Conservation (phyloP, 2,888 invertebrate species). For the Leucophenga montana region DNA sequence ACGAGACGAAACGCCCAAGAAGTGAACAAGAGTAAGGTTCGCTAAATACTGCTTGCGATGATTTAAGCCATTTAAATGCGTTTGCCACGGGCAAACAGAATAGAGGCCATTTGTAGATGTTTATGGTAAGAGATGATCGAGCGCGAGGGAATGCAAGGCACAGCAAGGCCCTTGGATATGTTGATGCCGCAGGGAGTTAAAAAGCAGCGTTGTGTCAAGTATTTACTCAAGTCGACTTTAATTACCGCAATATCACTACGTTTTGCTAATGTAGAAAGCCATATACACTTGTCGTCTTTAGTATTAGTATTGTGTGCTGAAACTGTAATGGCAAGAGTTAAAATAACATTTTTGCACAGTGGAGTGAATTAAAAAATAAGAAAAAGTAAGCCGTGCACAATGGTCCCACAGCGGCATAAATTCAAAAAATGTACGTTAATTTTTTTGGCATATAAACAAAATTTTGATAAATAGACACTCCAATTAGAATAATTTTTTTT, state of each 20-base stretch:
- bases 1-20: too few relatives aligned
- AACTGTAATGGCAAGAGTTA: slow-evolving; percentile 11
- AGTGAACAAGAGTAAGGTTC: not conserved
- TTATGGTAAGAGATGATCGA: not conserved
- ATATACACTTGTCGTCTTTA: too few relatives aligned
- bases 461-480: too few relatives aligned
- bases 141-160: too few relatives aligned
- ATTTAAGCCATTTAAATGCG: slow-evolving; percentile 13
- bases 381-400: too few relatives aligned
- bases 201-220: slow-evolving; percentile 3
- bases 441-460: too few relatives aligned
- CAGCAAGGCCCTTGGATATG: too few relatives aligned
- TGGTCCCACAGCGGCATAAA: too few relatives aligned
- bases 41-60: slow-evolving; percentile 8
- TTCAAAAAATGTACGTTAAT: too few relatives aligned
- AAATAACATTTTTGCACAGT: slow-evolving; percentile 7
- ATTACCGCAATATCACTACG: slow-evolving; percentile 19
- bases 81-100: slow-evolving; percentile 4
- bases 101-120: not conserved
- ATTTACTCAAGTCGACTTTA: slow-evolving; percentile 19
- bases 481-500: too few relatives aligned
- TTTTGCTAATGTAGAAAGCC: not conserved
- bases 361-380: not conserved
- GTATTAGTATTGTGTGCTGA: slow-evolving; percentile 9
- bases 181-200: not conserved